phyloP scores from a whole-genome alignment of 2,797 vertebrate genomes.

The Netta rufina region DNA sequence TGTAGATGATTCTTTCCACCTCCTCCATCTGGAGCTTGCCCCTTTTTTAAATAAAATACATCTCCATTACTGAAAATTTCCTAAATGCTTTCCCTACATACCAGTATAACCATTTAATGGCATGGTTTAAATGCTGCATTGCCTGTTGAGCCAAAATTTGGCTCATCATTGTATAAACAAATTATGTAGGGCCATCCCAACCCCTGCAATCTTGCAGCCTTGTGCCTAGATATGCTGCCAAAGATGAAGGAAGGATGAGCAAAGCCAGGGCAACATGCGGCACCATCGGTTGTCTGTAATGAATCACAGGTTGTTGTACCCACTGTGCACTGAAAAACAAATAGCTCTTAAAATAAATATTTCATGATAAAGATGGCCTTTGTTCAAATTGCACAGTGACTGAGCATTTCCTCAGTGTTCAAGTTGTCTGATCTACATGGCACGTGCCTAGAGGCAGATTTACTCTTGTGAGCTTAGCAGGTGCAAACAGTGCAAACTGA shows the following conservation, averaged over 20 bases:
- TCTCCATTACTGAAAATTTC: background rate
- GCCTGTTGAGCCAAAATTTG: background rate
- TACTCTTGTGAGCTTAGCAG: background rate
- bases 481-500: background rate
- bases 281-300: background rate
- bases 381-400: background rate
- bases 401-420: background rate
- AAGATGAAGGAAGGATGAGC: background rate
- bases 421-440: background rate
- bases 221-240: background rate
- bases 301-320: background rate
- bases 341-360: background rate
- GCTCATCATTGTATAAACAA: background rate
- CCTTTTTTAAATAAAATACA: background rate
- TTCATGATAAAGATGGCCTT: background rate
- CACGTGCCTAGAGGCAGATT: background rate
- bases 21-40: background rate
- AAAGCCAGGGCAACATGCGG: background rate
- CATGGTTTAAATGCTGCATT: background rate
- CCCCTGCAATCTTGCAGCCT: background rate
- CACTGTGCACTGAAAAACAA: background rate
- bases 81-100: background rate
- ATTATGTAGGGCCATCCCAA: background rate
- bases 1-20: background rate
- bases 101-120: background rate